Evolutionary conservation across 2,113 vertebrate species (phyloP), one percentile per base, ranked within the genome.

Genomic region (Varanus salvator): DNA sequence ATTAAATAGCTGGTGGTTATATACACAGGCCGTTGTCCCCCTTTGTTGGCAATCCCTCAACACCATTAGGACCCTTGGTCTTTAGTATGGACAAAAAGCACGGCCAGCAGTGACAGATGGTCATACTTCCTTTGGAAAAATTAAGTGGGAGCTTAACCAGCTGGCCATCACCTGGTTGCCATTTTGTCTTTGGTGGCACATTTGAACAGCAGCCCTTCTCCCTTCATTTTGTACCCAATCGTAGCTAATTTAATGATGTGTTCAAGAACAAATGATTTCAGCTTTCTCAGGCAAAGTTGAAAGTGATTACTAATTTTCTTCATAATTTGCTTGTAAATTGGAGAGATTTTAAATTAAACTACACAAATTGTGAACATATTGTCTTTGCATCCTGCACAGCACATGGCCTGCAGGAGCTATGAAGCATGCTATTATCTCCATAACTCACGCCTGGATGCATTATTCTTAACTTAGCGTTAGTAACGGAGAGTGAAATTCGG

Each of bases 301-400:
- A 85, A 90, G 83, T 68, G n/a, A 78, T 90, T 85, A 76, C 83
- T 90, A 90, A 85, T 90, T 90, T 90, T 71, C 75, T 90, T 90
- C 88, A 80, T 85, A 90, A 90, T 90, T 80, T 90, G 48, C 83
- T 80, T 90, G 74, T 85, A 78, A 90, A 90, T 80, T 68, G 82
- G 75, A 71, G 66, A 69, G 82, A 71, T 71, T 89, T 85, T 57
- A 85, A 85, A 85, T 85, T 90, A 80, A 90, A 85, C 64, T 6
- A 29, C 66, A 71, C 88, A 90, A 80, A 90, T 90, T 57, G 88
- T 90, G 85, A 90, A 57, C 88, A 80, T 90, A 72, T 80, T 90
- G 83, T 54, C 50, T 78, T 78, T 34, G 88, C 74, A 85, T 69
- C 85, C 80, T 83, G 29, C 15, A 21, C 76, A 71, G 50, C 60